Evolutionary conservation across 2,888 invertebrate genomes (phyloP), one percentile per base, ranked within the genome.

Genomic region (Pomacea canaliculata): DNA sequence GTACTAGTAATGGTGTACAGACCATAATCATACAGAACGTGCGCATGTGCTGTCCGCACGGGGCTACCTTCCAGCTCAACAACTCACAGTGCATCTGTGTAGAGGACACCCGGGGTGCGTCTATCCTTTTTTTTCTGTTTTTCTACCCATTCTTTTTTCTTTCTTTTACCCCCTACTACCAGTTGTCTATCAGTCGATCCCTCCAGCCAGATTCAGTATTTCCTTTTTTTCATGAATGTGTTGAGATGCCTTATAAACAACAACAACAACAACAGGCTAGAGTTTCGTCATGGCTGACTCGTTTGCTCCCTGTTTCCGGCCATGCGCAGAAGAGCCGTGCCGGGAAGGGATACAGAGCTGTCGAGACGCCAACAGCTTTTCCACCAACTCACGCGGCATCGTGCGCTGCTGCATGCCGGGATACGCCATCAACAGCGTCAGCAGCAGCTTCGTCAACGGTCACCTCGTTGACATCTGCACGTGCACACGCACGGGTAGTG

Each of bases 351-450:
- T 63, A 9, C 12, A 2, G 13, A 13, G 69, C 13, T 78, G 78
- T 48, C 51, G 63, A 10, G 37, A 63, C 16, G 76, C 70, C 18
- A 59, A 9, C 65, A 78, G 76, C 68, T 65, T 72, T 46, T 49
- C 27, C 49, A 51, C 70, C 7, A 66, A 76, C 68, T 65, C 72
- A n/a, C 13, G n/a, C 18, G 51, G 51, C 48, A 60, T 59, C 27
- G 7, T 70, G n/a, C 71, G 63, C 18, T 78, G 78, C 56, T 78
- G 78, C 60, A 56, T 49, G 60, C 72, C 72, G 27, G 76, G 76
- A 9, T 71, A 69, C 49, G 69, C 63, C 46, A 51, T 78, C 60
- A 76, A 63, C 73, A 70, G 66, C 51, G 60, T 70, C 72, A 27
- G 19, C 70, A 72, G 70, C 37, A n/a, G 68, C 27, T n/a, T 65